These are phyloP conservation scores for Scaptomyza flava DNA, from an alignment of 2,888 invertebrate genomes.

Conservation along the genomic window DNA sequence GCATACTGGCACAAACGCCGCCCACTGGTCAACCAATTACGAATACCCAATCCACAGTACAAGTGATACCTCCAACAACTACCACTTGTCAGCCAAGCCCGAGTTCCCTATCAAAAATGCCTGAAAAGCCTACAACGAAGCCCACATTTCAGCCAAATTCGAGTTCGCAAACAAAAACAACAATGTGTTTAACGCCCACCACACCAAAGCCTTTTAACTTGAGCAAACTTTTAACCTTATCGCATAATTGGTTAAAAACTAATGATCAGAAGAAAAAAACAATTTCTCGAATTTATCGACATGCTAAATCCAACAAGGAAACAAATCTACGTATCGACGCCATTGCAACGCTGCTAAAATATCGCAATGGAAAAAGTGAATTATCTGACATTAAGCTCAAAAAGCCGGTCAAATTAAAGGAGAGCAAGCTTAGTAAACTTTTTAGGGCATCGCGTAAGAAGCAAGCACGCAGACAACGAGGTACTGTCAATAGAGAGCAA, in stretches of 20 bases:
- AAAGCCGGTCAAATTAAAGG: background rate
- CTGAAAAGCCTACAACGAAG: background rate
- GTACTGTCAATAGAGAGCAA: conserved; percentile 13
- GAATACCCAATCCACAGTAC: background rate
- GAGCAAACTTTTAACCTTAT: background rate
- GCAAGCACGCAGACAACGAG: background rate
- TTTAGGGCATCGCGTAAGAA: background rate
- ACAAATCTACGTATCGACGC: conserved; percentile 44
- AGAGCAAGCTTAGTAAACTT: background rate
- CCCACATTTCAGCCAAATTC: background rate
- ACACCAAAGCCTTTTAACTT: background rate
- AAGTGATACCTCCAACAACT: background rate
- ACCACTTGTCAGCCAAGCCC: background rate
- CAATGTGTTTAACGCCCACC: no score
- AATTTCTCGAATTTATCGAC: background rate
- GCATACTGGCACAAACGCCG: background rate
- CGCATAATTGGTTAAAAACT: background rate
- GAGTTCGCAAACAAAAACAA: no score
- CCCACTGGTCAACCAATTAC: background rate
- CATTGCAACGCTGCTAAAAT: conserved; percentile 33
- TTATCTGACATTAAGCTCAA: no score
- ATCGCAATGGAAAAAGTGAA: conserved; percentile 23
- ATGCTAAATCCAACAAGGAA: background rate
- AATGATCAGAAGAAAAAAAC: background rate
- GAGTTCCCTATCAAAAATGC: background rate